phyloP scores from a whole-genome alignment of 1,140 invertebrate genomes.

The Luehdorfia chinensis region DNA sequence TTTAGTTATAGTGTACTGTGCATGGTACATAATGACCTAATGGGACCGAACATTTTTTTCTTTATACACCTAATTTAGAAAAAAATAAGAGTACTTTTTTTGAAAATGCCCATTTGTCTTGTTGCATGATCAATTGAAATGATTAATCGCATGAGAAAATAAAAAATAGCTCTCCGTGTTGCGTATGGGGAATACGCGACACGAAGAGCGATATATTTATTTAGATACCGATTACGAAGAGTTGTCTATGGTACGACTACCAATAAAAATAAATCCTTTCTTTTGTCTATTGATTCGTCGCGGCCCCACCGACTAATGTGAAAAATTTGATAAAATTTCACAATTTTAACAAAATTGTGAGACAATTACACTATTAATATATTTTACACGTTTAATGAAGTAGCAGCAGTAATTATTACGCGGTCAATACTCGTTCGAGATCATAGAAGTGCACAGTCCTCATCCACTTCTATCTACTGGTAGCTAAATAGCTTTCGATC shows the following conservation, averaged over 20 bases:
- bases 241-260: slow-evolving; percentile 37
- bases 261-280: slow-evolving; percentile 58
- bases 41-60: too few relatives aligned
- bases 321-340: slow-evolving; percentile 51
- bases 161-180: too few relatives aligned
- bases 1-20: too few relatives aligned
- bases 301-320: slow-evolving; percentile 69
- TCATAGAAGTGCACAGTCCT: slow-evolving; percentile 25
- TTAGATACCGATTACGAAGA: too few relatives aligned
- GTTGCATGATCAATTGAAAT: too few relatives aligned
- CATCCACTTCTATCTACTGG: slow-evolving; percentile 41
- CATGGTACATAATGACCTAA: too few relatives aligned
- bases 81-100: too few relatives aligned
- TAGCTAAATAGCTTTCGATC: slow-evolving; percentile 58
- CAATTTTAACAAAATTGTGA: slow-evolving; percentile 45
- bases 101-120: too few relatives aligned
- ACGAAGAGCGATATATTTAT: too few relatives aligned
- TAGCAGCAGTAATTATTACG: slow-evolving; percentile 16
- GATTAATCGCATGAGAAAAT: too few relatives aligned
- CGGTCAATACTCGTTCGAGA: slow-evolving; percentile 3
- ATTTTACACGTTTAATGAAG: slow-evolving; percentile 26
- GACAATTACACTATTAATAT: slow-evolving; percentile 35
- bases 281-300: slow-evolving; percentile 74
- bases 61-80: too few relatives aligned
- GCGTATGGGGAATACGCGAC: too few relatives aligned